Evolutionary conservation across 2,888 invertebrate species (phyloP), one percentile per base, ranked within the genome.

Genomic region (Drosophila paramelanica): DNA sequence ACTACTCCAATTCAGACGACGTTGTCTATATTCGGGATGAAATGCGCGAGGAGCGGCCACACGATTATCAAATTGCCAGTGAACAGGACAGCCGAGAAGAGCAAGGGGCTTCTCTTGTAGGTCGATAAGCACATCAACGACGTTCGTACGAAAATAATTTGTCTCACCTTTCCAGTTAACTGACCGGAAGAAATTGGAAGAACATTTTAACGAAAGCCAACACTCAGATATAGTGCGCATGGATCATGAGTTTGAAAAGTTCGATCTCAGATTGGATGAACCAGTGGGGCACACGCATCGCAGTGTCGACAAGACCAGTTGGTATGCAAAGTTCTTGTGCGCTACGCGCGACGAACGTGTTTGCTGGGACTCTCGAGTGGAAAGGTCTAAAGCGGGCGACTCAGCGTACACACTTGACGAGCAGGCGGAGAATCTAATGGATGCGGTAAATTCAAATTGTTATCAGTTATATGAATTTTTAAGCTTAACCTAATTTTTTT

Each of bases 381-480:
- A 92, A 75, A 81, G 91, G 10, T 90, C 92, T 13, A 78, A 90
- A 46, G 67, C 67, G 5, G 70, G 62, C 13, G 77, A 67, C n/a
- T 41, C 58, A 0, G 38, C 55, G 1, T 71, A 70, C 10, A 86
- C 77, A 0, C 64, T 92, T 0, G 92, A 92, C 31, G 92, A 93
- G 41, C 92, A 92, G 59, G 92, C 92, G 0, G 92, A 92, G 52
- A 83, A 91, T 42, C 69, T 92, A 0, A 93, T 93, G 91, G 92
- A 92, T 73, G 88, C 91, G 33, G 92, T 92, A 57, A 79, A 88
- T 74, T n/a, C 10, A 7, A 36, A 4, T 2, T n/a, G 1, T 14
- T 7, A 7, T 23, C 6, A 8, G 2, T 7, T 7, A 1, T 5
- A 7, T 23, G 13, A 2, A 5, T 13, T 10, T 38, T 10, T 38